Evolutionary conservation across 2,888 invertebrate species (phyloP), one percentile per base, ranked within the genome.

Genomic region (Himalopsyche tibetana): DNA sequence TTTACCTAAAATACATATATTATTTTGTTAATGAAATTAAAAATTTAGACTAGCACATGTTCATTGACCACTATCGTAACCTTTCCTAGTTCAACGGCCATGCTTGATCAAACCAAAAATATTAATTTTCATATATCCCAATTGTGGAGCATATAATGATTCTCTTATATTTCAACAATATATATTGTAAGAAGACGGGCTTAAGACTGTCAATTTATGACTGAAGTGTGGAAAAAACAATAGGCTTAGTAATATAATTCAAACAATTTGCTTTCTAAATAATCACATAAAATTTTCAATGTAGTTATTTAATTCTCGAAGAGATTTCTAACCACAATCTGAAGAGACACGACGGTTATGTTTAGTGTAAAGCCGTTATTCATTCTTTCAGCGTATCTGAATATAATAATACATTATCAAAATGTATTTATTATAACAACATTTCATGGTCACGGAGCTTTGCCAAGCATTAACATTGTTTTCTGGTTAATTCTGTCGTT

Each of bases 251-350:
- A 63, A 19, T 63, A 63, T 19, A 63, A 63, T 15, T 0, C 19
- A 28, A 74, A 74, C 36, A 36, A 74, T 74, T 74, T 74, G 74
- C 74, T 74, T 74, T 74, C 74, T 74, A 74, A 12, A 38, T 38
- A 74, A 36, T 15, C 36, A 36, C 12, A 74, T 38, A 74, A 69
- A 12, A 5, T 12, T 28, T 36, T 12, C 36, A 74, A 9, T 74
- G 15, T 9, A 74, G 12, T 74, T 36, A 74, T 56, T 56, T 69
- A 69, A 69, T 74, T 74, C 36, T 74, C 74, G 3, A 36, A 74
- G 15, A 74, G 38, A 74, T 74, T 74, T 74, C 74, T 74, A 74
- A 74, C 74, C 74, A 74, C 74, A 74, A 74, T 74, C 74, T 36
- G 19, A 15, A 74, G 74, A 74, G 4, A 9, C 74, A 15, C 36